Evolutionary conservation across 2,113 vertebrate genomes (phyloP).

Genomic region (Seriola rivoliana): DNA sequence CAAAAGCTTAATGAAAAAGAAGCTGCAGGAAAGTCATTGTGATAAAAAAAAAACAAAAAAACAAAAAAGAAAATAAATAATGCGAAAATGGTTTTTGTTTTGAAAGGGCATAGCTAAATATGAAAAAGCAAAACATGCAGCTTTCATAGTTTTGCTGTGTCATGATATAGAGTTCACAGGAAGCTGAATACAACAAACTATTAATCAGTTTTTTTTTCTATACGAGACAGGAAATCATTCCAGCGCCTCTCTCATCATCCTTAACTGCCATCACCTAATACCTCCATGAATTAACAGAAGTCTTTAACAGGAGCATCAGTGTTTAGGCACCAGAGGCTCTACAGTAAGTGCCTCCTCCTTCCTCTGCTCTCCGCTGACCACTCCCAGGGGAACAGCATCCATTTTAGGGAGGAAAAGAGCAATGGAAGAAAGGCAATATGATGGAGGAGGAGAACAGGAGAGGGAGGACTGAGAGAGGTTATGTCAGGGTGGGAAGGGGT

Average conservation of each 20-base stretch:
- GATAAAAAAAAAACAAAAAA: background rate
- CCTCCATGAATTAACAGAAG: constrained; percentile 45
- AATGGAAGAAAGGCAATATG: constrained; percentile 59
- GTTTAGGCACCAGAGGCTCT: constrained; percentile 25
- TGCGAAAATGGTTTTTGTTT: background rate
- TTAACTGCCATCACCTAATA: constrained; percentile 37
- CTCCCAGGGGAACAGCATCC: constrained; percentile 65
- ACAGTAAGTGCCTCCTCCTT: constrained; percentile 52
- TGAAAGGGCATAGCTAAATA: too few relatives aligned
- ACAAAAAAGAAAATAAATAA: background rate
- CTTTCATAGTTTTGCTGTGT: too few relatives aligned
- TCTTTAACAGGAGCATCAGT: constrained; percentile 47
- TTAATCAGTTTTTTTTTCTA: constrained; percentile 33
- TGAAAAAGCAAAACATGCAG: too few relatives aligned
- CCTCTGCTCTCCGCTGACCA: constrained; percentile 64
- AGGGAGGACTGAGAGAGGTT: constrained; percentile 51
- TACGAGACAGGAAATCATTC: constrained; percentile 36
- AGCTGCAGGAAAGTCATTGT: background rate
- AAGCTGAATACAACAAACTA: constrained; percentile 8
- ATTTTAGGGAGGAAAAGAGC: constrained; percentile 71
- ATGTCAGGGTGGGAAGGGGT: constrained; percentile 13
- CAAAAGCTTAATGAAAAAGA: background rate
- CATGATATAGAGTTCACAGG: background rate
- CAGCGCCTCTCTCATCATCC: constrained; percentile 11
- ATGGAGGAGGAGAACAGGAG: constrained; percentile 51